A percentile compares a stretch with the other conserved stretches of the same genome.
These are phyloP conservation scores for Thunnus maccoyii DNA, from an alignment of 2,113 vertebrate genomes.

Conservation along the genomic window DNA sequence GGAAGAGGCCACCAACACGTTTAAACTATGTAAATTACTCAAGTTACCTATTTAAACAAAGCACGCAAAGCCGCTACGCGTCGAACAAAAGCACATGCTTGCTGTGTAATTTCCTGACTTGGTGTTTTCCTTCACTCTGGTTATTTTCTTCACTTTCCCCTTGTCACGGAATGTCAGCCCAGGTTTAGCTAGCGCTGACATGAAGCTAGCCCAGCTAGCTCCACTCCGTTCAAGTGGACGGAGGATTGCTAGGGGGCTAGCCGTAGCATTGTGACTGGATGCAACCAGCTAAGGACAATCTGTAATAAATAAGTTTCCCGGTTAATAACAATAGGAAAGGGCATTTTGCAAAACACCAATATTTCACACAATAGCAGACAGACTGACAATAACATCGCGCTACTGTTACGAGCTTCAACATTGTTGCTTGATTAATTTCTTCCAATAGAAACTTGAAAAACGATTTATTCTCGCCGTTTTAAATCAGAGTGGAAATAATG, in stretches of 20 bases:
- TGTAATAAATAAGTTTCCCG: slow-evolving; percentile 85
- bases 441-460: slow-evolving; percentile 86
- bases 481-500: slow-evolving; percentile 73
- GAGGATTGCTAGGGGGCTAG: slow-evolving; percentile 74
- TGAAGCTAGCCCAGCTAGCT: slow-evolving; percentile 80
- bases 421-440: slow-evolving; percentile 84
- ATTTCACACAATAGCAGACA: slow-evolving; percentile 32
- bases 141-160: slow-evolving; percentile 86
- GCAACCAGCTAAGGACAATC: slow-evolving; percentile 85
- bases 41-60: slow-evolving; percentile 79
- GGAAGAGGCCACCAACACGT: slow-evolving; percentile 89
- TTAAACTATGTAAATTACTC: slow-evolving; percentile 88
- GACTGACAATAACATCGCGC: slow-evolving; percentile 44
- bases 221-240: slow-evolving; percentile 59
- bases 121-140: slow-evolving; percentile 79
- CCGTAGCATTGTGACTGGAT: slow-evolving; percentile 82
- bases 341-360: slow-evolving; percentile 45
- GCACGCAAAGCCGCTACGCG: slow-evolving; percentile 46
- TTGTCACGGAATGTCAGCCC: slow-evolving; percentile 89
- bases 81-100: slow-evolving; percentile 55
- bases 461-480: slow-evolving; percentile 83
- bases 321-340: slow-evolving; percentile 77
- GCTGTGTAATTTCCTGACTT: slow-evolving; percentile 74
- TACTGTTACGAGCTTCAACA: slow-evolving; percentile 64
- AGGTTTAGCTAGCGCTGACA: slow-evolving; percentile 77